Evolutionary conservation across 1,140 invertebrate genomes (phyloP).

Genomic region (Lepidotrigona ventralis): DNA sequence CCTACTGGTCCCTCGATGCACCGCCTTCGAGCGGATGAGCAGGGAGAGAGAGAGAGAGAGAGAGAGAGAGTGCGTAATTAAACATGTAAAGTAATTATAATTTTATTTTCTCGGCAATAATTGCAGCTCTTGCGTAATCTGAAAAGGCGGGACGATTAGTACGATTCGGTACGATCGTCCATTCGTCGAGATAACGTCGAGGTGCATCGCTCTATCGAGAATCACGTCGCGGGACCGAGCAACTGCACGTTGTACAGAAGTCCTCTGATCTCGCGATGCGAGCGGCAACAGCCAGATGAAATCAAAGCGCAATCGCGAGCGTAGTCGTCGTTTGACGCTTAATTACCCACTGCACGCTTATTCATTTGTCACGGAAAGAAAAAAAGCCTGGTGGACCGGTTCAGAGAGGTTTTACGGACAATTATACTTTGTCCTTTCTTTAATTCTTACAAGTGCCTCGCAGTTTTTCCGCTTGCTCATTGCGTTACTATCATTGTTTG

Average conservation of each 20-base stretch:
- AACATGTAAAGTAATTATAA: constrained; percentile 51
- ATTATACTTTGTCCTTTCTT: not conserved
- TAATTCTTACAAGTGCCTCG: not conserved
- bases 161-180: constrained; percentile 74
- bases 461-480: not conserved
- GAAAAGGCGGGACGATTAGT: constrained; percentile 35
- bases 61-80: constrained; percentile 32
- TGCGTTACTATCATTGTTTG: no score
- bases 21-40: not conserved
- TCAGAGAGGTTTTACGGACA: not conserved
- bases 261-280: not conserved
- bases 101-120: constrained; percentile 45
- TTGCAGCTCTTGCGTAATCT: constrained; percentile 46
- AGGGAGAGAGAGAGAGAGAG: not conserved
- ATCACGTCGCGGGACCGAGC: not conserved
- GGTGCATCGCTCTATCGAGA: constrained; percentile 17
- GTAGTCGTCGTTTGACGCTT: not conserved
- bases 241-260: not conserved
- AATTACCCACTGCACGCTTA: not conserved
- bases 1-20: constrained; percentile 14
- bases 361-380: not conserved
- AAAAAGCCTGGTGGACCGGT: not conserved
- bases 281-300: not conserved
- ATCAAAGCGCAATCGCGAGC: not conserved
- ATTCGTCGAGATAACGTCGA: constrained; percentile 47